Conservation (phyloP, 2,888 invertebrate species). For the Flexamia atlantica region DNA sequence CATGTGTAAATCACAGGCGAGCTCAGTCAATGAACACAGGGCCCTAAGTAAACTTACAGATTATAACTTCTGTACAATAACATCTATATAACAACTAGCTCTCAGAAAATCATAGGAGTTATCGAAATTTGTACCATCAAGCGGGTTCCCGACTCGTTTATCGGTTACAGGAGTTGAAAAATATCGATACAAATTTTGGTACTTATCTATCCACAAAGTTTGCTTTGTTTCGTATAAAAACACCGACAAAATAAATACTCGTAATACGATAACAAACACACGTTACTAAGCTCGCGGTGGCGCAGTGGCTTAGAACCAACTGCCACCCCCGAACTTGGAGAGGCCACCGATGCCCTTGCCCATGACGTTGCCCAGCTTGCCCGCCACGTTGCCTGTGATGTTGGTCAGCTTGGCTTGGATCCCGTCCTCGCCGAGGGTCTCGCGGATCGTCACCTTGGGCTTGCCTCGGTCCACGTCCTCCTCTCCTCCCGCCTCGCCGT, state of each 20-base stretch:
- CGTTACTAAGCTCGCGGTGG: slow-evolving; percentile 10
- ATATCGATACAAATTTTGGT: slow-evolving; percentile 54
- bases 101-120: slow-evolving; percentile 42
- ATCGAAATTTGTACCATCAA: slow-evolving; percentile 57
- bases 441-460: slow-evolving; percentile 80
- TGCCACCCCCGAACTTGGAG: slow-evolving; percentile 85
- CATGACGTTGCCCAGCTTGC: slow-evolving; percentile 92
- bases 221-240: slow-evolving; percentile 29
- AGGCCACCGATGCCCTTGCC: slow-evolving; percentile 94
- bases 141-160: slow-evolving; percentile 9
- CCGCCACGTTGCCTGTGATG: slow-evolving; percentile 91
- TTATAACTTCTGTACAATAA: slow-evolving; percentile 37
- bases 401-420: slow-evolving; percentile 88
- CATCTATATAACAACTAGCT: slow-evolving; percentile 53
- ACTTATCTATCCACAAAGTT: slow-evolving; percentile 43
- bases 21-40: slow-evolving; percentile 63
- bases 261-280: slow-evolving; percentile 45
- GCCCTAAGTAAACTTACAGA: slow-evolving; percentile 61
- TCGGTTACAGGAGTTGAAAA: slow-evolving; percentile 18
- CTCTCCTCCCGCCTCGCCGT: slow-evolving; percentile 74
- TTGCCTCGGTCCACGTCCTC: slow-evolving; percentile 80
- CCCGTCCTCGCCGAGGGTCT: slow-evolving; percentile 83
- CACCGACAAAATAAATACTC: slow-evolving; percentile 36
- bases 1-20: slow-evolving; percentile 60
- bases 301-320: slow-evolving; percentile 84